Conservation (phyloP, 2,797 vertebrate genomes). For the Cirrhinus molitorella region DNA sequence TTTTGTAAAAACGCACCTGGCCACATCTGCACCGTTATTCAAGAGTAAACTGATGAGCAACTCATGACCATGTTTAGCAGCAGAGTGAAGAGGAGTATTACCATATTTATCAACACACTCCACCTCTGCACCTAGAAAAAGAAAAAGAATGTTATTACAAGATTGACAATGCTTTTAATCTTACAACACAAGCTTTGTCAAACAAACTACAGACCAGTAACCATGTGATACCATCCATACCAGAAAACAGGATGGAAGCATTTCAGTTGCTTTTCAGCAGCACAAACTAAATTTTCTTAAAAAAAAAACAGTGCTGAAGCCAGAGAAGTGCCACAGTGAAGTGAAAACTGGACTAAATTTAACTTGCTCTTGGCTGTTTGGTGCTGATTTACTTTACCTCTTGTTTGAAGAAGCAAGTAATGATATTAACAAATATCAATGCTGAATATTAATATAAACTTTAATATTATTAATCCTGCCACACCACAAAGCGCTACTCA, state of each 20-base stretch:
- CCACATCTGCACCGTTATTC: conserved; percentile 96
- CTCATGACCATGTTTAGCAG: conserved; percentile 98
- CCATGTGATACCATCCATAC: neutral
- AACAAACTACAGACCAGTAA: neutral
- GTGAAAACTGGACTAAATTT: too few relatives aligned
- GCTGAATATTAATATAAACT: too few relatives aligned
- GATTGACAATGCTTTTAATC: neutral
- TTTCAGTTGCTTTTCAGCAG: neutral
- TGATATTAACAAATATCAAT: too few relatives aligned
- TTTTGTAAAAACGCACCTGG: conserved; percentile 79
- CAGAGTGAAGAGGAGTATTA: conserved; percentile 97
- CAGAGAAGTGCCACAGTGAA: too few relatives aligned
- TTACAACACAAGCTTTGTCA: neutral
- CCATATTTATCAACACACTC: conserved; percentile 96
- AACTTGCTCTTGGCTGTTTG: too few relatives aligned
- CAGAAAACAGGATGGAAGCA: neutral
- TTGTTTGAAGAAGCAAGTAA: too few relatives aligned
- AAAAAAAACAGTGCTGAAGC: too few relatives aligned
- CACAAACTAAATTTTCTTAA: neutral
- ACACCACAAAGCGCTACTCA: too few relatives aligned
- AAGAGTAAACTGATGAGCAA: conserved; percentile 97
- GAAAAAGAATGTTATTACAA: neutral
- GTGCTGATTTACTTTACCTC: neutral
- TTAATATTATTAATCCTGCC: too few relatives aligned
- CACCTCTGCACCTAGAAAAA: conserved; percentile 89